phyloP scores from a whole-genome alignment of 1,140 invertebrate species.

The Eriocheir sinensis region DNA sequence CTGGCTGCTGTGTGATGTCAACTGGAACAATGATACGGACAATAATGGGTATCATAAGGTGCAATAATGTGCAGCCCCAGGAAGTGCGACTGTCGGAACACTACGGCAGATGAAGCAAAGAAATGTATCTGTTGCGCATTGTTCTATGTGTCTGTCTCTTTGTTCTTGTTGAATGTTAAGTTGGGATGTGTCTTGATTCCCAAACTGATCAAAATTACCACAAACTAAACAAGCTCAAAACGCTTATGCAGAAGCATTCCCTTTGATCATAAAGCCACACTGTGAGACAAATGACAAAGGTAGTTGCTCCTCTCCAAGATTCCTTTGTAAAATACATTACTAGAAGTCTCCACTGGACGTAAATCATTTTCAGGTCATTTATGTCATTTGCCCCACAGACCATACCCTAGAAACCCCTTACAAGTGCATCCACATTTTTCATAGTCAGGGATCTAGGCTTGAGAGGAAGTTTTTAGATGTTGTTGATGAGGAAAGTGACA shows the following conservation, averaged over 20 bases:
- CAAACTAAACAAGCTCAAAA: not conserved
- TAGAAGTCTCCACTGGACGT: conserved; percentile 1
- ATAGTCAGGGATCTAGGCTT: not conserved
- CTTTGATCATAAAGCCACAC: not conserved
- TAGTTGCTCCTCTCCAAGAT: conserved; percentile 48
- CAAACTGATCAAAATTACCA: conserved; percentile 9
- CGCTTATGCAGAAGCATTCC: conserved; percentile 9
- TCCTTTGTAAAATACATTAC: conserved; percentile 62
- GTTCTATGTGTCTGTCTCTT: conserved; percentile 13
- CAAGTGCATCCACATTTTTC: not conserved
- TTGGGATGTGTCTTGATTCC: not conserved
- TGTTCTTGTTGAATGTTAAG: conserved; percentile 23
- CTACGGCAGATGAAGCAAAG: conserved; percentile 37
- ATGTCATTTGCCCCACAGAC: conserved; percentile 16
- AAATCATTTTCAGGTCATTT: conserved; percentile 33
- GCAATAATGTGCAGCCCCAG: conserved; percentile 44
- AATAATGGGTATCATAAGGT: conserved; percentile 41
- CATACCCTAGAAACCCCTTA: not conserved
- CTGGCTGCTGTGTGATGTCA: conserved; percentile 67
- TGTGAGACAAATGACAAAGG: conserved; percentile 42
- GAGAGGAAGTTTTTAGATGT: not conserved
- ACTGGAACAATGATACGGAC: conserved; percentile 48
- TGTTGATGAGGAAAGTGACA: conserved; percentile 3
- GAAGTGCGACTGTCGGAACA: conserved; percentile 38
- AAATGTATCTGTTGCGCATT: conserved; percentile 33